A percentile compares a stretch with the other conserved stretches of the same genome.
Conservation (phyloP, 2,888 invertebrate genomes). For the Tenthredo mesomela region DNA sequence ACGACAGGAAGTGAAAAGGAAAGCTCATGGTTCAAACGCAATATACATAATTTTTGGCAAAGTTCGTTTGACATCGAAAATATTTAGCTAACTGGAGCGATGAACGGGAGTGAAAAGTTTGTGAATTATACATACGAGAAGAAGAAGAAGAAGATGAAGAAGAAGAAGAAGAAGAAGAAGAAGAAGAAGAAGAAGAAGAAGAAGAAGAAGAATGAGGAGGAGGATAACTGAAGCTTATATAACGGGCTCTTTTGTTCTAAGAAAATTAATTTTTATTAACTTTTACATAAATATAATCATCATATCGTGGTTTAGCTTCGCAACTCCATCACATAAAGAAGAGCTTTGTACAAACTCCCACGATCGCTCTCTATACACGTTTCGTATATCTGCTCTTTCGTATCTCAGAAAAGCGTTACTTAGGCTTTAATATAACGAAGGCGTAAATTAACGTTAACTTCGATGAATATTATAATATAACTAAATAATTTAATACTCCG, state of each 20-base stretch:
- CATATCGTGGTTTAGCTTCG: neutral
- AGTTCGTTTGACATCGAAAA: neutral
- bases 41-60: neutral
- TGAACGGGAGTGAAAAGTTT: no score
- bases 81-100: neutral
- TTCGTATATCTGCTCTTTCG: neutral
- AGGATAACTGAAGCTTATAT: neutral
- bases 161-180: neutral
- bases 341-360: conserved; percentile 5
- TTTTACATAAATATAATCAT: conserved; percentile 3
- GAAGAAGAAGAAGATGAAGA: no score
- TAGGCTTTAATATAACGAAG: no score
- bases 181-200: no score
- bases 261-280: neutral
- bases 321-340: neutral
- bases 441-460: no score
- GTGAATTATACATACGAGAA: no score
- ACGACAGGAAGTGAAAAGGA: neutral
- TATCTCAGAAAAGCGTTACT: no score
- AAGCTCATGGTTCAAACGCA: neutral
- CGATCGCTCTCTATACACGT: neutral
- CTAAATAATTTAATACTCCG: no score
- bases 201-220: neutral
- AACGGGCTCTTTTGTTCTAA: conserved; percentile 30
- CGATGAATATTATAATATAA: no score